Percentiles rank a stretch among this genome's conserved stretches.
phyloP scores from a whole-genome alignment of 2,888 invertebrate genomes.

The Lochmaea crataegi region DNA sequence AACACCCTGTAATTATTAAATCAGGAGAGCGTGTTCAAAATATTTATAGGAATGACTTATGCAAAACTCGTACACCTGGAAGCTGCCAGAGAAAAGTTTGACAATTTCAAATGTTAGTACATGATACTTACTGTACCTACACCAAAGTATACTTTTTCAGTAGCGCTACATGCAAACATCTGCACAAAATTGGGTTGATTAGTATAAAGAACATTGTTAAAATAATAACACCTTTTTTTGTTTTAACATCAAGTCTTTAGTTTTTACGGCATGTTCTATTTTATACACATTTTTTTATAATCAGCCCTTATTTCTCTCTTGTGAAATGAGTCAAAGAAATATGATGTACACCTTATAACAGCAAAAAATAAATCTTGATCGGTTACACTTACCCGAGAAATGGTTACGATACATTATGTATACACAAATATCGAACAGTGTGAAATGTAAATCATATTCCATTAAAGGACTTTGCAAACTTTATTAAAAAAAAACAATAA shows the following conservation, averaged over 20 bases:
- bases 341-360: conserved; percentile 57
- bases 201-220: conserved; percentile 43
- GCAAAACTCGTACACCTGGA: not conserved
- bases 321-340: conserved; percentile 62
- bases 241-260: conserved; percentile 52
- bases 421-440: conserved; percentile 41
- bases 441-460: conserved; percentile 57
- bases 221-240: conserved; percentile 41
- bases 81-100: not conserved
- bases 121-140: not conserved
- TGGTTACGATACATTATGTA: conserved; percentile 26
- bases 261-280: conserved; percentile 54
- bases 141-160: not conserved
- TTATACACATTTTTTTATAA: conserved; percentile 60
- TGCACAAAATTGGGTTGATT: conserved; percentile 27
- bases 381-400: conserved; percentile 45
- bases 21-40: not conserved
- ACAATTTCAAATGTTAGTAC: not conserved
- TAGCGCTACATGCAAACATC: not conserved
- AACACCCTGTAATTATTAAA: too few species aligned
- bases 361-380: conserved; percentile 36
- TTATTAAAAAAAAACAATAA: not conserved
- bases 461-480: conserved; percentile 40
- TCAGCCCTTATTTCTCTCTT: conserved; percentile 65
- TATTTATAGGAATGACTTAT: conserved; percentile 1